Percentiles rank a stretch among this genome's conserved stretches.
phyloP scores from a whole-genome alignment of 2,888 invertebrate genomes.

The Acrocera orbiculus region DNA sequence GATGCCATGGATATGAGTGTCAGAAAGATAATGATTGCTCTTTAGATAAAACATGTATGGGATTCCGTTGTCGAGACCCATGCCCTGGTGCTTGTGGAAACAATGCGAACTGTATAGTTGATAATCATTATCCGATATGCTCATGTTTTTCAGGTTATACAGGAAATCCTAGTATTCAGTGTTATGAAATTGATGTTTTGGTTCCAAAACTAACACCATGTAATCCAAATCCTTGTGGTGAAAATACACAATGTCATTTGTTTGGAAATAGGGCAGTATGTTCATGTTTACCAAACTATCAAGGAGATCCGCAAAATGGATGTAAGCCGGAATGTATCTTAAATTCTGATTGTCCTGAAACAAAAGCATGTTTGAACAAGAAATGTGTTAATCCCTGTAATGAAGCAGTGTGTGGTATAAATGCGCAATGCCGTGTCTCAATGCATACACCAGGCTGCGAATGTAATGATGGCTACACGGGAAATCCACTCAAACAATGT shows the following conservation, averaged over 20 bases:
- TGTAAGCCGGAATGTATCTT: constrained; percentile 66
- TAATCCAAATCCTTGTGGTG: constrained; percentile 55
- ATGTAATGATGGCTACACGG: constrained; percentile 59
- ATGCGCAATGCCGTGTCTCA: constrained; percentile 60
- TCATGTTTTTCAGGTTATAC: constrained; percentile 51
- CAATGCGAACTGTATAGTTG: constrained; percentile 53
- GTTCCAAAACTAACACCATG: constrained; percentile 48
- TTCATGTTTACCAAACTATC: constrained; percentile 55
- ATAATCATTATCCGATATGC: constrained; percentile 65
- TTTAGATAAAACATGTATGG: constrained; percentile 54
- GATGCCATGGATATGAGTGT: constrained; percentile 66
- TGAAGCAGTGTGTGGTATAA: constrained; percentile 57
- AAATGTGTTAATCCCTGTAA: constrained; percentile 60
- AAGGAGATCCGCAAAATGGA: constrained; percentile 61
- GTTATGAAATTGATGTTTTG: constrained; percentile 39
- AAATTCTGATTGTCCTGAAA: constrained; percentile 60
- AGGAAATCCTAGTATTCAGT: constrained; percentile 62
- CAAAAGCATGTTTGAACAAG: constrained; percentile 56
- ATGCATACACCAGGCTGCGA: constrained; percentile 70
- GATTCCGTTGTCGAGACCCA: constrained; percentile 62
- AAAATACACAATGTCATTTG: constrained; percentile 61
- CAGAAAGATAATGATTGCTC: constrained; percentile 63
- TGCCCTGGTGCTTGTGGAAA: constrained; percentile 68
- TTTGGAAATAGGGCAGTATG: constrained; percentile 53
- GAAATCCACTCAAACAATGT: constrained; percentile 65